Evolutionary conservation across 1,140 invertebrate species (phyloP).

Genomic region (Atta texana): DNA sequence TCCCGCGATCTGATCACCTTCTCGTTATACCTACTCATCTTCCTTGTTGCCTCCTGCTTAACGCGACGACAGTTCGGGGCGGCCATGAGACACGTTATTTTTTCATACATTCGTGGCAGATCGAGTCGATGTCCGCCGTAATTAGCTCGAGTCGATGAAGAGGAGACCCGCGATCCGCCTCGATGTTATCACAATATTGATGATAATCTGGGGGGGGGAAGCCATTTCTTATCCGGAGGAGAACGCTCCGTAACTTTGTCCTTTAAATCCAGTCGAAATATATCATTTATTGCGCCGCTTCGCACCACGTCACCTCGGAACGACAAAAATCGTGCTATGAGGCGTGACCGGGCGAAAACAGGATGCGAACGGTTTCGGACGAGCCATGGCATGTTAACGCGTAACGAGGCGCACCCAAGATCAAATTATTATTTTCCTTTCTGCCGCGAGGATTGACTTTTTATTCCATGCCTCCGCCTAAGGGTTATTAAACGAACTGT

Average conservation of each 20-base stretch:
- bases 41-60: conserved; percentile 53
- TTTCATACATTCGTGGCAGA: conserved; percentile 63
- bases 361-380: conserved; percentile 52
- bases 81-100: conserved; percentile 67
- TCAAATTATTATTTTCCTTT: conserved; percentile 62
- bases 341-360: conserved; percentile 43
- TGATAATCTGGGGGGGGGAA: not conserved
- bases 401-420: conserved; percentile 54
- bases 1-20: conserved; percentile 56
- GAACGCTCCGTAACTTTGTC: not conserved
- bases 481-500: conserved; percentile 52
- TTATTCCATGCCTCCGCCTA: conserved; percentile 52
- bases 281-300: not conserved
- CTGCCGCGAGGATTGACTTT: conserved; percentile 39
- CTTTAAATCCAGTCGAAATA: not conserved
- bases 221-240: not conserved
- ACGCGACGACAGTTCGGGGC: conserved; percentile 70
- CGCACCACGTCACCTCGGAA: not conserved
- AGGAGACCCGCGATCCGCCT: conserved; percentile 19
- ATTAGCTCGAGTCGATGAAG: conserved; percentile 54
- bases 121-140: conserved; percentile 53
- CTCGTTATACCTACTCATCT: conserved; percentile 69
- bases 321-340: conserved; percentile 53
- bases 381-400: conserved; percentile 41
- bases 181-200: conserved; percentile 61